Conservation (phyloP, 2,113 vertebrate genomes). For the Colius striatus region DNA sequence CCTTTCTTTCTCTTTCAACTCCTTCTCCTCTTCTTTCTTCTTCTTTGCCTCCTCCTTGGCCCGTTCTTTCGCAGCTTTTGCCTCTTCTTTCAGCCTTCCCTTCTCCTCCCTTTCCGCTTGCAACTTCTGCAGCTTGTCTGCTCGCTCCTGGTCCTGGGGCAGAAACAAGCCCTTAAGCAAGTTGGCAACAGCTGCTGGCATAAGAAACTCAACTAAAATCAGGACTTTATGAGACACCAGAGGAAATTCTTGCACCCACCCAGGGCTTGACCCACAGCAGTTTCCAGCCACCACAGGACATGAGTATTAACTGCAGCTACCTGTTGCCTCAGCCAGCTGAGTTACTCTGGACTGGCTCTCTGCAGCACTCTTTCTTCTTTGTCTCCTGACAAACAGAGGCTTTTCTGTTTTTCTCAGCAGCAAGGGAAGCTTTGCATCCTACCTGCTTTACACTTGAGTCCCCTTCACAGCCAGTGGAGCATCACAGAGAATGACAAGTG, state of each 20-base stretch:
- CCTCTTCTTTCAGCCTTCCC: slow-evolving; percentile 86
- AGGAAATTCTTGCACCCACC: not conserved
- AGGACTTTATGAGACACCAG: not conserved
- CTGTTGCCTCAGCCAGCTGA: not conserved
- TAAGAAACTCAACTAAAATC: fast-evolving
- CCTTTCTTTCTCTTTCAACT: slow-evolving; percentile 89
- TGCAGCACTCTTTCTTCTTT: not conserved
- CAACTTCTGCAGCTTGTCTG: slow-evolving; percentile 78
- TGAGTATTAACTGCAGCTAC: fast-evolving
- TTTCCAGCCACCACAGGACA: not conserved
- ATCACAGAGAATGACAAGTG: not conserved
- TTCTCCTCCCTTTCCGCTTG: slow-evolving; percentile 82
- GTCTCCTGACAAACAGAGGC: not conserved
- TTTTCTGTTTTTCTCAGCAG: not conserved
- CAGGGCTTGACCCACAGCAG: fast-evolving
- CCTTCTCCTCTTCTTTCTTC: slow-evolving; percentile 88
- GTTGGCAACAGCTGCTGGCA: not conserved
- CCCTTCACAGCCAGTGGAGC: not conserved
- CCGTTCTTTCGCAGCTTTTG: slow-evolving; percentile 63
- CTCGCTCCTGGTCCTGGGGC: slow-evolving; percentile 79
- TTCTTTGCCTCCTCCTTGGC: slow-evolving; percentile 88
- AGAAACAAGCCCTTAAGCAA: not conserved
- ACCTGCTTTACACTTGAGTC: not conserved
- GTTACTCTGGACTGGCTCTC: not conserved
- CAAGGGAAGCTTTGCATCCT: not conserved